Conservation (phyloP, 2,888 invertebrate species). For the Asteroscopus sphinx region DNA sequence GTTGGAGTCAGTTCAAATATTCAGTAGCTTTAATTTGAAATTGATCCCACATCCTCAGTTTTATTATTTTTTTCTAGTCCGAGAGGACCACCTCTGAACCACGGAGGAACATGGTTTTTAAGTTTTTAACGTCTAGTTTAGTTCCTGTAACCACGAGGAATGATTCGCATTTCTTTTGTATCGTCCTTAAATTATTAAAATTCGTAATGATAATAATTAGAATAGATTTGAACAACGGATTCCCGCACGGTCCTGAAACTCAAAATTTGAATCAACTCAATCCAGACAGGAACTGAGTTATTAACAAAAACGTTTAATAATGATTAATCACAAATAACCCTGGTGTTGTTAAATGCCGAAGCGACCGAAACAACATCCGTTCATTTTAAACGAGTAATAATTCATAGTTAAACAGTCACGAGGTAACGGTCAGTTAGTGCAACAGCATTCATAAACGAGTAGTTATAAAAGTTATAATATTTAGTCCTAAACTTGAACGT, state of each 20-base stretch:
- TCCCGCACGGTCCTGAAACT: neutral
- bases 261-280: neutral
- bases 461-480: conserved; percentile 13
- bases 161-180: no score
- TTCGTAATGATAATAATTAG: no score
- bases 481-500: neutral
- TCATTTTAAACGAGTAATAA: conserved; percentile 56
- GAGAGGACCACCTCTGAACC: no score
- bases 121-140: no score
- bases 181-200: no score
- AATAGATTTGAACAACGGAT: no score
- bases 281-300: conserved; percentile 64
- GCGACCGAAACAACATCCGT: conserved; percentile 75
- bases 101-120: no score
- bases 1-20: no score
- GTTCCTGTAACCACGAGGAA: no score
- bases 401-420: conserved; percentile 53
- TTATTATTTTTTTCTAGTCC: no score
- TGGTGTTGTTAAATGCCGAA: conserved; percentile 67
- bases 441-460: conserved; percentile 8
- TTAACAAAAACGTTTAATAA: conserved; percentile 68
- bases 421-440: conserved; percentile 34
- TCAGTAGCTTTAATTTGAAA: no score
- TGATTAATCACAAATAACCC: conserved; percentile 71
- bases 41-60: no score